Percentiles rank a stretch among this genome's conserved stretches.
Evolutionary conservation across 2,888 invertebrate genomes (phyloP).

Genomic region (Heliconius aoede): DNA sequence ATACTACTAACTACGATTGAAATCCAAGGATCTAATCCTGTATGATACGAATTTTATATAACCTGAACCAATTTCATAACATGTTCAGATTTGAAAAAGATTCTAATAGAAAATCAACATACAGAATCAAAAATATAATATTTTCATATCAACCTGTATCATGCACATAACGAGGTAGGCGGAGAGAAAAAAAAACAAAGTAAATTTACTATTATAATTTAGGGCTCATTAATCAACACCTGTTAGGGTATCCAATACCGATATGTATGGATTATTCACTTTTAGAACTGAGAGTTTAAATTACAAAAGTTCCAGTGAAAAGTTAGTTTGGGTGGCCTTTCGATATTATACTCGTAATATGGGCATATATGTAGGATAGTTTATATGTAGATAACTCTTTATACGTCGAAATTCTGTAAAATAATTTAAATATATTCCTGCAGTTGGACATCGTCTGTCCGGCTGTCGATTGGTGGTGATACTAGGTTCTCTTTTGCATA

Average conservation of each 20-base stretch:
- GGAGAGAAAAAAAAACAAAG: neutral
- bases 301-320: constrained; percentile 21
- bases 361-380: neutral
- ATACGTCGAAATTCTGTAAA: neutral
- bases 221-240: neutral
- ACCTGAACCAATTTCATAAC: too few species aligned
- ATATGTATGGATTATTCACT: constrained; percentile 21
- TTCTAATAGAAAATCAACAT: too few species aligned
- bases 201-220: neutral
- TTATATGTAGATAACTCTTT: neutral
- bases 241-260: constrained; percentile 14
- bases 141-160: neutral
- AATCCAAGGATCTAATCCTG: too few species aligned
- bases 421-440: neutral
- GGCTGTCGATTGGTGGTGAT: too few species aligned
- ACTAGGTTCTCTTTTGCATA: too few species aligned
- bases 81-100: too few species aligned
- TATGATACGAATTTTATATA: too few species aligned
- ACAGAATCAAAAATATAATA: too few species aligned
- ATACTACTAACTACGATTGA: too few species aligned
- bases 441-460: too few species aligned
- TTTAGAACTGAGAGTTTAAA: constrained; percentile 15
- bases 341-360: constrained; percentile 17
- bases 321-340: constrained; percentile 15
- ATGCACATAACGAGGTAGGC: too few species aligned